These are phyloP conservation scores for Palloptera scutellata DNA, from an alignment of 2,888 invertebrate genomes.

Conservation along the genomic window DNA sequence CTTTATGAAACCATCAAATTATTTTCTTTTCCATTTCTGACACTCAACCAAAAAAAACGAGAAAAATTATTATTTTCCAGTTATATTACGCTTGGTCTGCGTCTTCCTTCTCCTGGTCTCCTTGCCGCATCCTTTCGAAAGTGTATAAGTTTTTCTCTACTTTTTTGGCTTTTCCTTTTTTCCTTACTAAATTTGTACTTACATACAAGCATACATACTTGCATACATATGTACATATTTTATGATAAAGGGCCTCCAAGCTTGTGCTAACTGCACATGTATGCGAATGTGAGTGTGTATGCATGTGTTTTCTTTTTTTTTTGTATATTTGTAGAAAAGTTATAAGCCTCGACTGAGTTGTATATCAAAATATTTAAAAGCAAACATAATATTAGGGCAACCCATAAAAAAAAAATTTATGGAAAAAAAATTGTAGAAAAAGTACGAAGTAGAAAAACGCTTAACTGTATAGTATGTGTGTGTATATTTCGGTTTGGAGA, in stretches of 20 bases:
- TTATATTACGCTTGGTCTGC: constrained; percentile 49
- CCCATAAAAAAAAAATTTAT: background rate
- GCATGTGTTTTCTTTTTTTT: too few relatives aligned
- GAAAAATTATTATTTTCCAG: constrained; percentile 62
- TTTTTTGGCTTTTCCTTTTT: constrained; percentile 39
- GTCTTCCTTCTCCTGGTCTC: constrained; percentile 37
- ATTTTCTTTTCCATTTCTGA: constrained; percentile 64
- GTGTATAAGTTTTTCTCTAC: constrained; percentile 1
- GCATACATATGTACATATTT: constrained; percentile 27
- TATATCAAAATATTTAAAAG: constrained; percentile 62
- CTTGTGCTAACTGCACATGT: constrained; percentile 17
- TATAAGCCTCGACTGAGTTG: constrained; percentile 51
- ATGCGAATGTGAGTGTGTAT: constrained; percentile 28
- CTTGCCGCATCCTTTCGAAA: constrained; percentile 50
- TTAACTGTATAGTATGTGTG: background rate
- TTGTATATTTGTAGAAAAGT: constrained; percentile 40
- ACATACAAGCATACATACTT: constrained; percentile 29
- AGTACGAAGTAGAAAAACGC: constrained; percentile 12
- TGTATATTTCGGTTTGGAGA: constrained; percentile 24
- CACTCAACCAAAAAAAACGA: constrained; percentile 46
- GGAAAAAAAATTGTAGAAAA: constrained; percentile 27
- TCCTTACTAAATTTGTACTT: constrained; percentile 49
- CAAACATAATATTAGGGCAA: constrained; percentile 52
- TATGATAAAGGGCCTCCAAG: background rate
- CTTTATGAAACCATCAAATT: constrained; percentile 63